A percentile compares a stretch with the other conserved stretches of the same genome.
These are phyloP conservation scores for Vultur gryphus DNA, from an alignment of 2,797 vertebrate genomes.

Conservation along the genomic window DNA sequence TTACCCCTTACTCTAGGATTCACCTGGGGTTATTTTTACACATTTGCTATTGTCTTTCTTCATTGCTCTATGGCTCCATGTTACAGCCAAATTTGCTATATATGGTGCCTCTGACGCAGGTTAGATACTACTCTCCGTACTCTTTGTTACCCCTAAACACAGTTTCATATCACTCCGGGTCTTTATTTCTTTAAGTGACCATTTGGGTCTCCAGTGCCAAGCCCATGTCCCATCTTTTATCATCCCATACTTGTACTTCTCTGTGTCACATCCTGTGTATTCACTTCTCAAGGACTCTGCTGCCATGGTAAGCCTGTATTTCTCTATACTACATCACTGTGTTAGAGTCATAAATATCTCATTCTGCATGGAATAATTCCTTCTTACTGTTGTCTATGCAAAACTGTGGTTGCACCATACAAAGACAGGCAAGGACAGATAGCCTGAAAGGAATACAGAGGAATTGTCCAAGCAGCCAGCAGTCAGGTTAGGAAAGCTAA, in stretches of 20 bases:
- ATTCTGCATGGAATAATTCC: not conserved
- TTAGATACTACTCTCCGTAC: not conserved
- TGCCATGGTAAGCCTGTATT: not conserved
- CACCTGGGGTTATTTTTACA: not conserved
- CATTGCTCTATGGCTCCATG: not conserved
- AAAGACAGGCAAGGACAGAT: not conserved
- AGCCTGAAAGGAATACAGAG: too few relatives aligned
- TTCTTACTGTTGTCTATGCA: not conserved
- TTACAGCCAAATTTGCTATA: not conserved
- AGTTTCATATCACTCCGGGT: not conserved
- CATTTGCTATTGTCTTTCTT: not conserved
- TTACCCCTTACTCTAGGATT: not conserved
- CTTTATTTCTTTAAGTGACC: not conserved
- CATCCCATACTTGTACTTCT: too few relatives aligned
- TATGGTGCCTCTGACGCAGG: not conserved
- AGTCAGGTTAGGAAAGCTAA: too few relatives aligned
- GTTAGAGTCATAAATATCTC: not conserved
- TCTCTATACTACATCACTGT: not conserved
- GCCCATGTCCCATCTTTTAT: not conserved
- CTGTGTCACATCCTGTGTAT: not conserved
- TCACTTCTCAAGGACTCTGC: not conserved
- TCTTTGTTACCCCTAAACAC: not conserved
- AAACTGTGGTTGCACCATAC: not conserved
- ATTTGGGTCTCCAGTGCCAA: not conserved
- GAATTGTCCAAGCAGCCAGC: too few relatives aligned